Percentiles rank a stretch among this genome's conserved stretches.
Conservation (phyloP, 2,888 invertebrate genomes). For the Nomada fucata region DNA sequence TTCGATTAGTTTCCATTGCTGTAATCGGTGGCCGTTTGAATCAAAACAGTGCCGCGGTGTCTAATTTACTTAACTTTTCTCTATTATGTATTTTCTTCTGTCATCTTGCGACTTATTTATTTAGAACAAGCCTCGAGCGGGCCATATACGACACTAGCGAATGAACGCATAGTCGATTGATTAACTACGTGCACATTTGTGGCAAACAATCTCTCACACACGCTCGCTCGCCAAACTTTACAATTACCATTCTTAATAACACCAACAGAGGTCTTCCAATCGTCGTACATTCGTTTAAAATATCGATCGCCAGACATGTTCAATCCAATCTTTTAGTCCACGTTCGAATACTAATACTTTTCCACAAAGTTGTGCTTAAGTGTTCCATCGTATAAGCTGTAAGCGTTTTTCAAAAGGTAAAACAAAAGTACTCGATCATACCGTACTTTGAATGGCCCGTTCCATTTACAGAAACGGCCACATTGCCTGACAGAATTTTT, state of each 20-base stretch:
- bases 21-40: not conserved
- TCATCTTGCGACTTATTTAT: conserved; percentile 21
- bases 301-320: not conserved
- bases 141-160: conserved; percentile 36
- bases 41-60: not conserved
- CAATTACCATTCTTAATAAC: conserved; percentile 55
- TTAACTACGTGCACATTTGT: conserved; percentile 28
- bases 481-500: conserved; percentile 24
- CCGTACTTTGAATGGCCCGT: conserved; percentile 22
- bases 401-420: conserved; percentile 14
- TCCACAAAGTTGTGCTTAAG: not conserved
- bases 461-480: conserved; percentile 52
- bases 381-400: conserved; percentile 6
- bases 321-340: not conserved
- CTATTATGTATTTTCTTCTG: no score
- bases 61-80: not conserved
- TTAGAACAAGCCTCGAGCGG: conserved; percentile 34
- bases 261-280: conserved; percentile 54
- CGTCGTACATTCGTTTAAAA: conserved; percentile 22
- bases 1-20: not conserved
- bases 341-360: not conserved
- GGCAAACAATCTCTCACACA: conserved; percentile 14
- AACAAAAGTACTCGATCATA: conserved; percentile 37
- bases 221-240: conserved; percentile 17
- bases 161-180: conserved; percentile 40